Conservation (phyloP, 1,140 invertebrate genomes). For the Samia ricini region DNA sequence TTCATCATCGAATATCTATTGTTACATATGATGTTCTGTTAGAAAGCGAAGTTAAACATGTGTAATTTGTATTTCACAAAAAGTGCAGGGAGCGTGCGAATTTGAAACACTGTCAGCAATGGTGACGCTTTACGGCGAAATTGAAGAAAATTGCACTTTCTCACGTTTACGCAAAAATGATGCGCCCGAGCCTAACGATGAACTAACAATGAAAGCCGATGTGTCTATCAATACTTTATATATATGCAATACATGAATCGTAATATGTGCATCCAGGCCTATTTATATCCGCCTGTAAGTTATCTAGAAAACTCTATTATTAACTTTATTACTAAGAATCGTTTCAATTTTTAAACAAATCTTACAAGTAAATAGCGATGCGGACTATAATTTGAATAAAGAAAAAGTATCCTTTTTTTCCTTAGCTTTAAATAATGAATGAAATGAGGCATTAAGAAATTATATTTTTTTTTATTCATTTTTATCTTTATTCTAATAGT, state of each 20-base stretch:
- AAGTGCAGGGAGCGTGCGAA: conserved; percentile 37
- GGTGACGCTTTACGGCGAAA: neutral
- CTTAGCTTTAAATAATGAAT: no score
- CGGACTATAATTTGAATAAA: no score
- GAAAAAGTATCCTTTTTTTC: no score
- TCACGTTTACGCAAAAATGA: conserved; percentile 28
- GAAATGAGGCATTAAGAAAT: no score
- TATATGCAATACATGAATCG: conserved; percentile 51
- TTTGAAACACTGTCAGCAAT: conserved; percentile 1
- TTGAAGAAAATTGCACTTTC: conserved; percentile 37
- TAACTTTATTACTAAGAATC: neutral
- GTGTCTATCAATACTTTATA: conserved; percentile 45
- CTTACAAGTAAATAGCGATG: no score
- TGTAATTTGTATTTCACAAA: conserved; percentile 19
- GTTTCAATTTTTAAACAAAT: neutral
- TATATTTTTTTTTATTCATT: no score
- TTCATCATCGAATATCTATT: conserved; percentile 54
- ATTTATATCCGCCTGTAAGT: conserved; percentile 11
- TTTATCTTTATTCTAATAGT: no score
- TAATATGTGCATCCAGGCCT: conserved; percentile 12
- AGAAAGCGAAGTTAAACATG: conserved; percentile 45
- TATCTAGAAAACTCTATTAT: neutral
- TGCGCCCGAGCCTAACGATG: conserved; percentile 30
- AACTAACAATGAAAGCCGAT: conserved; percentile 50
- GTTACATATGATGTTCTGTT: conserved; percentile 44